Conservation (phyloP, 2,113 vertebrate species). For the Daphoenositta chrysoptera region DNA sequence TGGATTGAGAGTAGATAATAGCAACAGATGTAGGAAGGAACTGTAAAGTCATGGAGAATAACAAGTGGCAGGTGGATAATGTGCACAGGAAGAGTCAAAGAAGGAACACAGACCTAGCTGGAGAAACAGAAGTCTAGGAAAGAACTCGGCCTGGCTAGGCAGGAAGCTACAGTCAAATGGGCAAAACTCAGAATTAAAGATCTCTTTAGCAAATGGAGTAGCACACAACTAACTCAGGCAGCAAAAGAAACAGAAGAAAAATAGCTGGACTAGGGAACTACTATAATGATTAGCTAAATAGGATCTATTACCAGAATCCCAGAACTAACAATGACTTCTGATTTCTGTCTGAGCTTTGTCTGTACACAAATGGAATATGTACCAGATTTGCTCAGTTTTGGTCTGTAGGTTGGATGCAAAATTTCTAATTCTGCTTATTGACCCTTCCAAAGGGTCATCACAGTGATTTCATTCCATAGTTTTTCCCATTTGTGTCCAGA, state of each 20-base stretch:
- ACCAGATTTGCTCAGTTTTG: background rate
- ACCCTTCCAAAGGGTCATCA: background rate
- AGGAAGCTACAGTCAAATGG: background rate
- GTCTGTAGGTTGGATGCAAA: background rate
- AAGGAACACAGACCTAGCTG: background rate
- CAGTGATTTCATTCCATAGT: fast-evolving
- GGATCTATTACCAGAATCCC: too few species aligned
- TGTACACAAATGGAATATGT: background rate
- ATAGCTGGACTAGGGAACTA: background rate
- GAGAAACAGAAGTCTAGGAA: background rate
- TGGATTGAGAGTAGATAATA: background rate
- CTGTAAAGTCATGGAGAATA: background rate
- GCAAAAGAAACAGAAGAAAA: background rate
- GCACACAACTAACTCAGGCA: background rate
- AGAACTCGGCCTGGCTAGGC: background rate
- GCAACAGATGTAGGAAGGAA: background rate
- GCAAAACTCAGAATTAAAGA: background rate
- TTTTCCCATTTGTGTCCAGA: background rate
- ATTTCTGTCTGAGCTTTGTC: background rate
- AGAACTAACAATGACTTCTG: background rate
- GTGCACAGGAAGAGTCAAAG: background rate
- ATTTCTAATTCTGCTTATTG: background rate
- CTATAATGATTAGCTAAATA: background rate
- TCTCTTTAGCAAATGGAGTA: background rate
- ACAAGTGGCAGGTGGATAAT: background rate